Evolutionary conservation across 2,797 vertebrate genomes (phyloP).

Genomic region (Accipiter fasciatus): DNA sequence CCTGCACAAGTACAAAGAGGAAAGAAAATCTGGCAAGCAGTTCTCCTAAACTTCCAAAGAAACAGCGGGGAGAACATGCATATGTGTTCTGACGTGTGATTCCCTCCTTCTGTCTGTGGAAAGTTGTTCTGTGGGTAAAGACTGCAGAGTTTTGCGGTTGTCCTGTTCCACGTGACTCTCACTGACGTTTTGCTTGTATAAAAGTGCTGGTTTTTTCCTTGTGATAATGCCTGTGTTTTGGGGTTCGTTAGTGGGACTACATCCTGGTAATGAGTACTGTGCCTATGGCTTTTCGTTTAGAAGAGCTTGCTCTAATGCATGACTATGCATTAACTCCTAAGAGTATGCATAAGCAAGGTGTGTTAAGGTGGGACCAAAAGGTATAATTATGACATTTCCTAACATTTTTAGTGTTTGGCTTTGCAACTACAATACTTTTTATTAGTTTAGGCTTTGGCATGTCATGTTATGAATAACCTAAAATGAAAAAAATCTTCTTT

Average conservation of each 20-base stretch:
- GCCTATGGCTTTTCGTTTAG: neutral
- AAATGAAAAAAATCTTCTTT: neutral
- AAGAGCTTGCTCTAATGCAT: neutral
- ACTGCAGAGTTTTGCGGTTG: neutral
- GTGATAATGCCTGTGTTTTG: neutral
- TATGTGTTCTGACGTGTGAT: accelerated
- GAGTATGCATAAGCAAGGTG: neutral
- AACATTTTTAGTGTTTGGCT: neutral
- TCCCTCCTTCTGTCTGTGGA: neutral
- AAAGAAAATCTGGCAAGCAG: neutral
- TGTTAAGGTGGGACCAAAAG: neutral
- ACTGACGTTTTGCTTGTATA: neutral
- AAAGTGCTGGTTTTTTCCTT: neutral
- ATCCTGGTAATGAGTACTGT: neutral
- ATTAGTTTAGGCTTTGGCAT: neutral
- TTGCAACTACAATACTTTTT: neutral
- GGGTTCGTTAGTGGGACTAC: neutral
- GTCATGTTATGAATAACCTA: neutral
- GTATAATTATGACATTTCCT: neutral
- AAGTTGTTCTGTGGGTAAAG: neutral
- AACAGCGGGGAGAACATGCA: neutral
- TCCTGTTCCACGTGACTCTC: neutral
- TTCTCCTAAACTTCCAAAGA: neutral
- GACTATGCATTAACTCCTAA: neutral
- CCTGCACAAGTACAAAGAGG: neutral